Evolutionary conservation across 2,797 vertebrate genomes (phyloP).

Genomic region (Molothrus ater): DNA sequence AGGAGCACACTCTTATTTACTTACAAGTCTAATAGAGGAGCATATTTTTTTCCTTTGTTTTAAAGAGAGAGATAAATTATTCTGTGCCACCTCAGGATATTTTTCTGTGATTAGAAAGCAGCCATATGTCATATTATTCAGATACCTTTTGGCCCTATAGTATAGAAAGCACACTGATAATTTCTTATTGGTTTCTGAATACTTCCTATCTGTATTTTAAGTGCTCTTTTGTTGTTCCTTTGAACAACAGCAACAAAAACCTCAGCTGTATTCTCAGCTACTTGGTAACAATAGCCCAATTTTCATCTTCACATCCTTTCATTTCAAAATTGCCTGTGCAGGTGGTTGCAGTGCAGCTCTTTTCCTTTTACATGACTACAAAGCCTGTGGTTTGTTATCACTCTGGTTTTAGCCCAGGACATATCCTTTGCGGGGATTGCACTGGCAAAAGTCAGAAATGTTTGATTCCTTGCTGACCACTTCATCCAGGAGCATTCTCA

Average conservation of each 20-base stretch:
- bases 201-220: constrained; percentile 62
- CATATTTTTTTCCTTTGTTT: neutral
- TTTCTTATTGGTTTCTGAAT: constrained; percentile 29
- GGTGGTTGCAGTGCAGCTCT: constrained; percentile 65
- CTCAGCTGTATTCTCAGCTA: constrained; percentile 73
- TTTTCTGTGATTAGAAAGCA: neutral
- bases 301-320: constrained; percentile 68
- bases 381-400: constrained; percentile 26
- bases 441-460: neutral
- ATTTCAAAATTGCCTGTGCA: constrained; percentile 72
- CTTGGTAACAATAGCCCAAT: constrained; percentile 73
- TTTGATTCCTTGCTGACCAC: neutral
- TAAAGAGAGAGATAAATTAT: neutral
- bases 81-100: neutral
- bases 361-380: neutral
- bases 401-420: neutral
- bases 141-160: neutral
- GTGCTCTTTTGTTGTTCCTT: constrained; percentile 54
- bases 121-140: neutral
- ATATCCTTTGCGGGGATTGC: neutral
- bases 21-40: neutral
- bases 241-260: constrained; percentile 10
- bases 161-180: neutral
- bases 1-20: neutral
- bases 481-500: neutral